These are phyloP conservation scores for Philonicus albiceps DNA, from an alignment of 2,888 invertebrate species.

Conservation along the genomic window DNA sequence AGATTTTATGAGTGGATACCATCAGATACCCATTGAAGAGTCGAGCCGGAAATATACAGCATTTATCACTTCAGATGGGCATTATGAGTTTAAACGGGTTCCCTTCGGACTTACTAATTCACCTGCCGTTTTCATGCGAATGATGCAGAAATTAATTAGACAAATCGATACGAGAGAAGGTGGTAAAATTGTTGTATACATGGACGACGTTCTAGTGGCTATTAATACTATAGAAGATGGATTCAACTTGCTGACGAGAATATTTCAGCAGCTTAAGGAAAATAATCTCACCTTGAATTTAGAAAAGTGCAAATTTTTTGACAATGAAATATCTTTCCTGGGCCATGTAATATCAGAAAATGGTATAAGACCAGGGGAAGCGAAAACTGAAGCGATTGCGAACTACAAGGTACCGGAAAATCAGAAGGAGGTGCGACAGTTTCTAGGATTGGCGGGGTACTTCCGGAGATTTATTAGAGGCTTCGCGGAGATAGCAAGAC, in stretches of 20 bases:
- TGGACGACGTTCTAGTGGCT: constrained; percentile 37
- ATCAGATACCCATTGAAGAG: constrained; percentile 29
- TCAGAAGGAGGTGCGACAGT: too few relatives aligned
- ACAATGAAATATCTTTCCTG: too few relatives aligned
- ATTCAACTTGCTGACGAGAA: not conserved
- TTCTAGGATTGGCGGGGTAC: too few relatives aligned
- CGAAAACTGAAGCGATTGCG: too few relatives aligned
- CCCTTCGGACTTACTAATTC: constrained; percentile 53
- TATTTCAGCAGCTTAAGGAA: not conserved
- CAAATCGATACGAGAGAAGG: not conserved
- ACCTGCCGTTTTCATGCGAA: constrained; percentile 50
- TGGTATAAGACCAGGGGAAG: too few relatives aligned
- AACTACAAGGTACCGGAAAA: too few relatives aligned
- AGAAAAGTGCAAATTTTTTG: too few relatives aligned
- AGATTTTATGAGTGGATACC: constrained; percentile 39
- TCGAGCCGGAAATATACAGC: constrained; percentile 46
- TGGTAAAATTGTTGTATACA: constrained; percentile 32
- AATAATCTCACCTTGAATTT: not conserved
- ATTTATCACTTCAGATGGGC: constrained; percentile 53
- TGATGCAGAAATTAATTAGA: constrained; percentile 2
- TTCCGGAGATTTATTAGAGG: too few relatives aligned
- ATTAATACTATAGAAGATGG: constrained; percentile 7
- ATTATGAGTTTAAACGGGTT: constrained; percentile 53
- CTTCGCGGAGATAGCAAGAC: too few relatives aligned
- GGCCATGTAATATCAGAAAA: too few relatives aligned